Evolutionary conservation across 2,113 vertebrate genomes (phyloP).

Genomic region (Scolopax mira): DNA sequence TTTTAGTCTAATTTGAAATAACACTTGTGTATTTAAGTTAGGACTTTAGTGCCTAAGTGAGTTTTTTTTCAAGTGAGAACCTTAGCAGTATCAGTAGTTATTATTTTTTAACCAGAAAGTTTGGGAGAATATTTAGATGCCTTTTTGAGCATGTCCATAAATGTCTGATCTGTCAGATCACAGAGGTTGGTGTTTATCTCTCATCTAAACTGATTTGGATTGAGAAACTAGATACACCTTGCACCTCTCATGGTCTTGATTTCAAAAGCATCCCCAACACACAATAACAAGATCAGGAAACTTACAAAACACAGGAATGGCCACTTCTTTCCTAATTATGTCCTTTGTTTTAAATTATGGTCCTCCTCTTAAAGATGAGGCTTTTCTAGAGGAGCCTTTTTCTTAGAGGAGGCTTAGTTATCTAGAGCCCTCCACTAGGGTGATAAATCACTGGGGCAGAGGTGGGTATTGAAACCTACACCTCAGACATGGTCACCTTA

Average conservation of each 20-base stretch:
- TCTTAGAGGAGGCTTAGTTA: neutral
- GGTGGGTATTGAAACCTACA: neutral
- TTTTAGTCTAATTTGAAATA: neutral
- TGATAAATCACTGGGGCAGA: neutral
- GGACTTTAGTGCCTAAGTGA: neutral
- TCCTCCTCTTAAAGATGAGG: neutral
- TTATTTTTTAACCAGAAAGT: neutral
- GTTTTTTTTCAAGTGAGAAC: neutral
- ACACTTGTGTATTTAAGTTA: neutral
- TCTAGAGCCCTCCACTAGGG: neutral
- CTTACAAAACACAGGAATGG: neutral
- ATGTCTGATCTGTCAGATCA: neutral
- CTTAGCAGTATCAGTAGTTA: neutral
- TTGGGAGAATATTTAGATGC: neutral
- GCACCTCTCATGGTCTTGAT: neutral
- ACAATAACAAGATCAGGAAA: neutral
- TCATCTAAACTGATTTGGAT: neutral
- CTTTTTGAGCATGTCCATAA: neutral
- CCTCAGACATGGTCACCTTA: neutral
- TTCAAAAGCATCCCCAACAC: neutral
- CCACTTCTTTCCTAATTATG: neutral
- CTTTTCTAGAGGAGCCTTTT: neutral
- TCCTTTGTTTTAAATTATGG: neutral
- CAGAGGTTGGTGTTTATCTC: neutral
- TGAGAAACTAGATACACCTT: slow-evolving; percentile 18